These are phyloP conservation scores for Cephalopterus ornatus DNA, from an alignment of 2,113 vertebrate genomes.

Conservation along the genomic window DNA sequence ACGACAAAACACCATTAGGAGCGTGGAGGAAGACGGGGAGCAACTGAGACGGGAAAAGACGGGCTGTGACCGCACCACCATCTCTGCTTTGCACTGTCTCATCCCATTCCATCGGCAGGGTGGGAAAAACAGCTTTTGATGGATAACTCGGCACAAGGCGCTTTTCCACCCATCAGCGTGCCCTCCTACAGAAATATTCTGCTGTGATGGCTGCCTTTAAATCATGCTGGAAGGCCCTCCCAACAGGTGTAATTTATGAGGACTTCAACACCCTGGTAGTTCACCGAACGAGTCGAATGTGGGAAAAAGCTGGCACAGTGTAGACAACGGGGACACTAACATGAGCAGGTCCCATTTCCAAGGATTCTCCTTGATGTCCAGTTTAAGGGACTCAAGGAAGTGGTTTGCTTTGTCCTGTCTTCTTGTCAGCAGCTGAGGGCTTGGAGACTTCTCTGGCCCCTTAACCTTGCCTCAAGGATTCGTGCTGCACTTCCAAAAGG, in stretches of 20 bases:
- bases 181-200: slow-evolving; percentile 46
- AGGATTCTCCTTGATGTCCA: accelerated
- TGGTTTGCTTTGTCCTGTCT: neutral
- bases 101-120: neutral
- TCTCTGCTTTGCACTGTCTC: neutral
- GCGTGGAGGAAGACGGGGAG: neutral
- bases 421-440: neutral
- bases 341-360: neutral
- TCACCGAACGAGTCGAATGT: accelerated
- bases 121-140: slow-evolving; percentile 38
- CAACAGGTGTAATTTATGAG: slow-evolving; percentile 22
- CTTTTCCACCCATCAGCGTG: slow-evolving; percentile 36
- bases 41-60: neutral
- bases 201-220: slow-evolving; percentile 36
- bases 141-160: neutral
- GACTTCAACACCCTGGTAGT: neutral
- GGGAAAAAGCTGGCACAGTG: accelerated
- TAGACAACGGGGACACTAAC: neutral
- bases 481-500: neutral
- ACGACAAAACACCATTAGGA: neutral
- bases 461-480: neutral
- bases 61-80: neutral
- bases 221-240: neutral
- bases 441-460: neutral
- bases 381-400: neutral